Conservation (phyloP, 2,113 vertebrate genomes). For the Chloebia gouldiae region DNA sequence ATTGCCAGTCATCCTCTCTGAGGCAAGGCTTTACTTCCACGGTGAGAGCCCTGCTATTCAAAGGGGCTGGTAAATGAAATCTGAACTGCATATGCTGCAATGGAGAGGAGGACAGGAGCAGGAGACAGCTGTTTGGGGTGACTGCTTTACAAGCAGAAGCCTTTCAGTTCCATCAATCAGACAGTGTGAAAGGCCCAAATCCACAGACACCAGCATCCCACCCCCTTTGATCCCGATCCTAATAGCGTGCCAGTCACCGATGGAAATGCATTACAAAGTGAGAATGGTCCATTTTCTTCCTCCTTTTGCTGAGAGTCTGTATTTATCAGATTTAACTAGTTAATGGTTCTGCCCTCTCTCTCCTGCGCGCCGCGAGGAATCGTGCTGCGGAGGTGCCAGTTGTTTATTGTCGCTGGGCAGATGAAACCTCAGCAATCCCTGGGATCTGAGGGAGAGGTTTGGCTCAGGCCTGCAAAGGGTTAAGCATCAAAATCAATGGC, state of each 20-base stretch:
- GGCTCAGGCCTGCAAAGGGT: background rate
- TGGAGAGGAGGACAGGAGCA: constrained; percentile 71
- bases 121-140: constrained; percentile 73
- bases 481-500: background rate
- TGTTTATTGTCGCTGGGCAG: background rate
- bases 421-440: background rate
- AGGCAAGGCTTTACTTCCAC: constrained; percentile 54
- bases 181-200: constrained; percentile 72
- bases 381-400: background rate
- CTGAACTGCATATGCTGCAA: constrained; percentile 62
- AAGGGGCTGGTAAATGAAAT: constrained; percentile 71
- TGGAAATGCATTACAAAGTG: constrained; percentile 49
- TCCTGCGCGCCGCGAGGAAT: background rate
- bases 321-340: constrained; percentile 67
- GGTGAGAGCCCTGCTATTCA: constrained; percentile 65
- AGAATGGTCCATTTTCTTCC: constrained; percentile 29
- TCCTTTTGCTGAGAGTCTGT: constrained; percentile 30
- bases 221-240: constrained; percentile 74
- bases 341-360: constrained; percentile 35
- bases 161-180: constrained; percentile 72
- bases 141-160: constrained; percentile 71
- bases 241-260: constrained; percentile 71
- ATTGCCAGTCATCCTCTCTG: constrained; percentile 27
- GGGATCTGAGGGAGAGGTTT: background rate
- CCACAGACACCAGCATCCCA: constrained; percentile 68